Base-by-base conservation (phyloP, 2,797 vertebrate species). In the Eulemur rubriventer region DNA sequence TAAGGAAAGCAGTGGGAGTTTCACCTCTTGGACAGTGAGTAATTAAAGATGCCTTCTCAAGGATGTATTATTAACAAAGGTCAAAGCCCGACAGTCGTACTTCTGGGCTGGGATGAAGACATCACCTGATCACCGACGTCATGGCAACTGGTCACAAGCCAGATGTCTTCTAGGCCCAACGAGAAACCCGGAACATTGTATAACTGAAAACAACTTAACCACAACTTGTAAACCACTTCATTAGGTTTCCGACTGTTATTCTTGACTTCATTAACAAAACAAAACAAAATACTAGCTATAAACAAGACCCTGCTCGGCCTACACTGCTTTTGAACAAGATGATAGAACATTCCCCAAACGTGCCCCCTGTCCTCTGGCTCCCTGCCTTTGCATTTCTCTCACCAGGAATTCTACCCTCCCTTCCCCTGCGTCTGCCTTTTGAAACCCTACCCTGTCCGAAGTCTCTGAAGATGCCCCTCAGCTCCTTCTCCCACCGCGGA, bases 171-270 rank as follows among this genome's bases (percentile, higher is more conserved):
- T 86, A 59, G 35, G 12, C 22, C 67, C 52, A 35, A 24, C 1
- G 63, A 92, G 85, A 72, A 76, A 86, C 17, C 59, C 46, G 70
- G 67, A 93, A 85, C 48, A n/a, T 11, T 69, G 38, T 75, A 73
- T 50, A 93, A 96, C 43, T 65, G 43, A 73, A 97, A 96, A 92
- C 76, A 84, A 76, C 33, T 65, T 79, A 95, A 89, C 75, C 93
- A 84, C 83, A 93, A 75, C n/a, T 87, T 95, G 65, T 52, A 87
- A 93, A 72, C 22, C 20, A 90, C 75, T 81, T 87, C 76, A 73
- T 26, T 94, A 70, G 83, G 78, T 93, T 87, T 94, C 75, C 52
- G 89, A 85, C 12, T 30, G 30, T 93, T 95, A 73, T 73, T 92
- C 85, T 87, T 89, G 73, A 93, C 78, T 91, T 92, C 79, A 65